Evolutionary conservation across 1,140 invertebrate genomes (phyloP), one percentile per base, ranked within the genome.

Genomic region (Tetramorium parvispinum): DNA sequence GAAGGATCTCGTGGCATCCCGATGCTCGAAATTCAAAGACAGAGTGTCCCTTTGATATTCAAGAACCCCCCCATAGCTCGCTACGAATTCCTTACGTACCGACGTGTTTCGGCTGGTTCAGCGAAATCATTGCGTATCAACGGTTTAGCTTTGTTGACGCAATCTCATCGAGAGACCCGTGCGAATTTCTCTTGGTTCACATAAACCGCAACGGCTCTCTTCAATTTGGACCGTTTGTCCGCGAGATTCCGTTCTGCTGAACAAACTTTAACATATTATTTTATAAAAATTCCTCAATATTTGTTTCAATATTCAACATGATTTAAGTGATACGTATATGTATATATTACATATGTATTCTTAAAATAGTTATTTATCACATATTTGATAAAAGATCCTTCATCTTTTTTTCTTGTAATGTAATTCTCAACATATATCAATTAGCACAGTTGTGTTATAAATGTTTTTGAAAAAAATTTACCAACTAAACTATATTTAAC

Each of bases 31-130:
- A 87, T 87, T 87, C 85, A 87, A 82, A 82, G 85, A 87, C 79
- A 65, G 68, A 70, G 79, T 71, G 76, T 75, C 66, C 85, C 79
- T 87, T 87, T 87, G 85, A 85, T 85, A 87, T 85, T 83, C 65
- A 61, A 85, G 85, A 87, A 68, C 77, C 78, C 66, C 66, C 65
- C 37, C 78, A 70, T 49, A 59, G 65, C 55, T 27, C 27, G 32
- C 66, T 63, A 21, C 37, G 85, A 83, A 87, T 85, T 87, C 79
- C 79, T 87, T 83, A 85, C 68, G 55, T 86, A 66, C 59, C 75
- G 40, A 70, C 83, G 75, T 86, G 75, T 79, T 83, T 75, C 79
- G 68, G 68, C 8, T 27, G 53, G 53, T 78, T 86, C 76, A 59
- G 51, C 57, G 63, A 68, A 85, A 86, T 86, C 85, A 68, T 49